Evolutionary conservation across 2,888 invertebrate species (phyloP), one percentile per base, ranked within the genome.

Genomic region (Pyralis farinalis): DNA sequence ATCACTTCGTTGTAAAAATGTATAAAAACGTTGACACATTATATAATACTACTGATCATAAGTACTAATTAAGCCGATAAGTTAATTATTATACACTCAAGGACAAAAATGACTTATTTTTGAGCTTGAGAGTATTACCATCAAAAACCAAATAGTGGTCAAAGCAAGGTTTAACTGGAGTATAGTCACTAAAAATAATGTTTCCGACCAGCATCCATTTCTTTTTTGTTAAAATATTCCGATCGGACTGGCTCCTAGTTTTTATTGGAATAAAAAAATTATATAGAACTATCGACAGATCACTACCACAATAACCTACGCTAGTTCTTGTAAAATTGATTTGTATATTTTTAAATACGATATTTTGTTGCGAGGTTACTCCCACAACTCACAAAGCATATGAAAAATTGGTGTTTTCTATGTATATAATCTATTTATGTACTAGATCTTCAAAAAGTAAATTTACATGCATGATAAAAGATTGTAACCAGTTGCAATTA

Each of bases 1-100:
- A 42, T 33, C 32, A 37, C 42, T 76, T 79, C 78, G 76, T 83
- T 78, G 83, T 85, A 84, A 73, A 80, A 81, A 76, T 78, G 72
- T 86, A 83, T 78, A 83, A 85, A 78, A 83, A 68, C 74, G 71
- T 76, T 74, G 74, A 78, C 72, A 68, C 71, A 42, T 66, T 37
- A 45, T n/a, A 50, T 77, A 81, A 73, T 75, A 77, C 72, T 78
- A 74, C 62, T 49, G 32, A 51, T 64, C 53, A 64, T 76, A 80
- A 75, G 74, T 75, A 79, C 75, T 65, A 55, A 55, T 52, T 47
- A 41, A 50, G 51, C 46, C 44, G 45, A 43, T 42, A 25, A 44
- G 43, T 47, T 40, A 46, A 34, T 49, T 37, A 36, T 40, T 36
- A 43, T 43, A 43, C 16, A 16, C 16, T 16, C 16, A 16, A 37